Conservation (phyloP, 2,888 invertebrate species). For the Morpho helenor region DNA sequence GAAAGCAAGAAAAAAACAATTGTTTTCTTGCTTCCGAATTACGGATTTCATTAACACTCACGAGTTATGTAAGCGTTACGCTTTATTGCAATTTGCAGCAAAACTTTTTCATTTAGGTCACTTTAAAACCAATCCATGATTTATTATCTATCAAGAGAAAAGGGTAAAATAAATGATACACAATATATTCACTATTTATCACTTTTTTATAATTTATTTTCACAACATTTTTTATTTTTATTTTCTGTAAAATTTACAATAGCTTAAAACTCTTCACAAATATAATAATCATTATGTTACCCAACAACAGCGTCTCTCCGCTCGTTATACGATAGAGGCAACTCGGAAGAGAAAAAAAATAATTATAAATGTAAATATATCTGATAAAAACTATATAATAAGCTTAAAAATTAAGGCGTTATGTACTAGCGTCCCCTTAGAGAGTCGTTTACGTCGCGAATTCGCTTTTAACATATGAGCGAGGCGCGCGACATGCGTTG, state of each 20-base stretch:
- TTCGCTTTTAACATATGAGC: slow-evolving; percentile 73
- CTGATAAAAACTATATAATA: slow-evolving; percentile 60
- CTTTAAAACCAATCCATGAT: no score
- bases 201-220: slow-evolving; percentile 79
- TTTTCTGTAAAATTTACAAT: slow-evolving; percentile 80
- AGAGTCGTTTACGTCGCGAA: slow-evolving; percentile 59
- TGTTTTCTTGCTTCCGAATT: no score
- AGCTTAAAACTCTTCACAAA: slow-evolving; percentile 78
- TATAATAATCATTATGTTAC: slow-evolving; percentile 62
- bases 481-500: slow-evolving; percentile 43
- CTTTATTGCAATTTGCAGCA: neutral
- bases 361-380: slow-evolving; percentile 60
- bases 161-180: slow-evolving; percentile 46
- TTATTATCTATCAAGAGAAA: no score
- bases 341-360: slow-evolving; percentile 60
- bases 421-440: slow-evolving; percentile 63
- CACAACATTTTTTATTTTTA: slow-evolving; percentile 75
- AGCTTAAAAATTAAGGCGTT: slow-evolving; percentile 67
- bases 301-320: slow-evolving; percentile 54
- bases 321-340: slow-evolving; percentile 58
- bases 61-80: no score
- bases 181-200: slow-evolving; percentile 64
- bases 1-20: no score
- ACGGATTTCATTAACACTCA: neutral
- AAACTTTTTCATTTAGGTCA: neutral